Evolutionary conservation across 2,797 vertebrate genomes (phyloP), one percentile per base, ranked within the genome.

Genomic region (Labroides dimidiatus): DNA sequence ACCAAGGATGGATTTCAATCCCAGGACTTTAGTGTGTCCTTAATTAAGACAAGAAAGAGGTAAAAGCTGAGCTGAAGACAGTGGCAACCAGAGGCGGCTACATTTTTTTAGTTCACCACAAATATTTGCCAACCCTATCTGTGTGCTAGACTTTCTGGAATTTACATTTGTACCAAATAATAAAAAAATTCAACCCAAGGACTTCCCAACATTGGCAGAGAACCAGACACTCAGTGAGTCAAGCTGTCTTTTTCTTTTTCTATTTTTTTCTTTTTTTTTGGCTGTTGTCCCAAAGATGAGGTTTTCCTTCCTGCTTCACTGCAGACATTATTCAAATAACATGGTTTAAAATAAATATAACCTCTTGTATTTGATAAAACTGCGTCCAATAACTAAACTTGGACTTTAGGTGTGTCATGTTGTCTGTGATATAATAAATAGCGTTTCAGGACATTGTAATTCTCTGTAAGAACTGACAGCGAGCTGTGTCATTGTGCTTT

Each of bases 231-330:
- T 33, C 30, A 20, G 19, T 36, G 23, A 48, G 33, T 23, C 54
- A 53, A 59, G 42, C 33, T 59, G n/a, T 41, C 37, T 8, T 10
- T 37, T 12, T 19, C 3, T 39, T 10, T 59, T 33, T 59, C 24
- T 56, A 36, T 20, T 59, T 23, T n/a, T n/a, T n/a, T n/a, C n/a
- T n/a, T n/a, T n/a, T n/a, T n/a, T n/a, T n/a, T n/a, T n/a, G n/a
- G n/a, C n/a, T n/a, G n/a, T n/a, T n/a, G n/a, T n/a, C n/a, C n/a
- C n/a, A n/a, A n/a, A n/a, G n/a, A n/a, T n/a, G n/a, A n/a, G n/a
- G n/a, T n/a, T n/a, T n/a, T n/a, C n/a, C n/a, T n/a, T n/a, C n/a
- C 56, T 44, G 43, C 50, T 61, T 37, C 44, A 30, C 37, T 61
- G 49, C n/a, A 10, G 51, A 12, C 8, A 51, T 45, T 52, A 53